A percentile compares a stretch with the other conserved stretches of the same genome.
These are phyloP conservation scores for Zaprionus ghesquierei DNA, from an alignment of 1,140 invertebrate genomes.

Conservation along the genomic window DNA sequence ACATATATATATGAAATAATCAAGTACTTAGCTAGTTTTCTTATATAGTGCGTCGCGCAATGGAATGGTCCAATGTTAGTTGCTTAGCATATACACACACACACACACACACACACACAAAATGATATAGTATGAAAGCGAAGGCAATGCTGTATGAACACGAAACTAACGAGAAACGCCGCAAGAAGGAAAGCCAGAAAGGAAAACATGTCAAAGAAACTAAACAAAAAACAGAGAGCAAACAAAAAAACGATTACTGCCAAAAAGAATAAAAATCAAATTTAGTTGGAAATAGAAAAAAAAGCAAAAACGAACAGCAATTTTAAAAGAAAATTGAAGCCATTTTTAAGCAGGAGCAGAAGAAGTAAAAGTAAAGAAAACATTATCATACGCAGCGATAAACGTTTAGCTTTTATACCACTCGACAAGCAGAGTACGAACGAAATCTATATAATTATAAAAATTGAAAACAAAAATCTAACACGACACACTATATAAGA, in stretches of 20 bases:
- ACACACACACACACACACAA: not conserved
- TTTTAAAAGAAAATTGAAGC: slow-evolving; percentile 33
- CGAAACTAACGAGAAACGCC: slow-evolving; percentile 34
- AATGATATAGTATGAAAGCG: slow-evolving; percentile 21
- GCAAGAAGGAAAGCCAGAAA: slow-evolving; percentile 16
- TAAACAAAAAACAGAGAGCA: slow-evolving; percentile 70
- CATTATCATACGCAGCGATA: slow-evolving; percentile 63
- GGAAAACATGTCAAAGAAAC: slow-evolving; percentile 56
- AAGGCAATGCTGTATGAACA: slow-evolving; percentile 13
- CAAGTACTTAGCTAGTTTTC: slow-evolving; percentile 76
- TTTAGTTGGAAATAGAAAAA: slow-evolving; percentile 38
- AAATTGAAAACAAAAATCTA: slow-evolving; percentile 32
- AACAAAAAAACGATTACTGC: slow-evolving; percentile 76
- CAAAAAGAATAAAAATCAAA: slow-evolving; percentile 65
- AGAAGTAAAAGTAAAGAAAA: slow-evolving; percentile 12
- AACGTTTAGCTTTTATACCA: slow-evolving; percentile 77
- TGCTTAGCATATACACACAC: slow-evolving; percentile 77
- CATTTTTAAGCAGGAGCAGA: slow-evolving; percentile 45
- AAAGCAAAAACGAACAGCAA: slow-evolving; percentile 24
- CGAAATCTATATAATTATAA: slow-evolving; percentile 32
- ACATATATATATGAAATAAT: slow-evolving; percentile 49
- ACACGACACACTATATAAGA: slow-evolving; percentile 81
- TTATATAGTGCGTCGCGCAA: slow-evolving; percentile 81
- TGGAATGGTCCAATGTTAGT: slow-evolving; percentile 80
- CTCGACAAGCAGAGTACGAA: slow-evolving; percentile 23